phyloP scores from a whole-genome alignment of 2,888 invertebrate genomes.

The Chaitophorus viminalis region DNA sequence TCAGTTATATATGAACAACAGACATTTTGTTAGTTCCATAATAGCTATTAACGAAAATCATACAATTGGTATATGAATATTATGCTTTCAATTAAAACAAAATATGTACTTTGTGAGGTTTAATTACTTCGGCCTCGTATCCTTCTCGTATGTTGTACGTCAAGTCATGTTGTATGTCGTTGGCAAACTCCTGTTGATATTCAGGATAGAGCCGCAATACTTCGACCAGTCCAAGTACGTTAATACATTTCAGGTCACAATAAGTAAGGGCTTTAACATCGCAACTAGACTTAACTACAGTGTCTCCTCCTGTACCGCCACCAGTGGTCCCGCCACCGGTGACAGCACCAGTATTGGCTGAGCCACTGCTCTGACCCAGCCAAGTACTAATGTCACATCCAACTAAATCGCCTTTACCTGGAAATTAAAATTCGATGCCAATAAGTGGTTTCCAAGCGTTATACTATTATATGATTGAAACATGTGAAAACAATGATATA shows the following conservation, averaged over 20 bases:
- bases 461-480: too few species aligned
- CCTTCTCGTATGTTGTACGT: constrained; percentile 94
- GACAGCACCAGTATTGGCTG: constrained; percentile 68
- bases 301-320: constrained; percentile 74
- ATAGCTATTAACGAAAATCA: constrained; percentile 14
- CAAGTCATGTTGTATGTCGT: constrained; percentile 93
- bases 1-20: background rate
- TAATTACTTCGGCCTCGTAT: constrained; percentile 82
- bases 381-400: constrained; percentile 91
- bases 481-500: too few species aligned
- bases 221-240: constrained; percentile 89
- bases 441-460: background rate
- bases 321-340: constrained; percentile 70
- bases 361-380: constrained; percentile 74
- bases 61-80: constrained; percentile 1
- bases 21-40: constrained; percentile 11
- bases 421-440: constrained; percentile 50
- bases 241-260: constrained; percentile 94
- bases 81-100: constrained; percentile 51
- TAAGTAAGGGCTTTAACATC: constrained; percentile 94
- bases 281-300: constrained; percentile 91
- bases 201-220: constrained; percentile 91
- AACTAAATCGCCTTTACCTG: constrained; percentile 95
- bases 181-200: constrained; percentile 92
- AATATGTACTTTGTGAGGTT: constrained; percentile 60